Base-by-base conservation (phyloP, 2,888 invertebrate species). In the Meganola albula region DNA sequence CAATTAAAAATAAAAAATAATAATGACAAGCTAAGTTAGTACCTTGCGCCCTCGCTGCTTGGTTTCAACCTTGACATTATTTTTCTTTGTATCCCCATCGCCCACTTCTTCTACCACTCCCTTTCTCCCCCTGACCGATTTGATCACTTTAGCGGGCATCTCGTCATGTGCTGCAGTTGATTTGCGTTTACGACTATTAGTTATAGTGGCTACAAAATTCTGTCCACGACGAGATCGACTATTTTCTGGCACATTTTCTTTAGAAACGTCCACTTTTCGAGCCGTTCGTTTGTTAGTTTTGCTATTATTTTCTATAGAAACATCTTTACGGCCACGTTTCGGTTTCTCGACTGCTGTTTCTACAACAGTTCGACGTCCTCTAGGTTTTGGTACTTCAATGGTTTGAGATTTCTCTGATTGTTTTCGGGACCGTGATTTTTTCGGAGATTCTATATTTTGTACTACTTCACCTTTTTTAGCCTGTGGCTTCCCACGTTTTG, bases 401-500 rank as follows among this genome's bases (percentile, higher is more conserved):
- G 34, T 27, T 7, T 3, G 22, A 10, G 31, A 36, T 13, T 13
- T 12, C 16, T 8, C 13, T 28, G 33, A 11, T 33, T 29, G 27
- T 14, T 16, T 34, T 1, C 24, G n/a, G 4, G 25, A n/a, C 1
- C 61, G 53, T 1, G 53, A 40, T 12, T 39, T 39, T 24, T 37
- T 58, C 1, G 48, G 29, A 26, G 12, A 28, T 13, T 42, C 39
- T 2, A 11, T 8, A 26, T 26, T 30, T 12, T 28, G 32, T 3
- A 28, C 16, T 10, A 3, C 37, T 1, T 16, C 31, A 25, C 40
- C 26, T 2, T 37, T 38, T 34, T 43, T 48, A 10, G 48, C 31
- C 22, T 40, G 50, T 2, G 73, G 68, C 37, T 72, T 70, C 8
- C 59, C 2, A 24, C 56, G 48, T 0, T 75, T 74, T 1, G 72